phyloP scores from a whole-genome alignment of 1,140 invertebrate species.

The Bombus sibiricus region DNA sequence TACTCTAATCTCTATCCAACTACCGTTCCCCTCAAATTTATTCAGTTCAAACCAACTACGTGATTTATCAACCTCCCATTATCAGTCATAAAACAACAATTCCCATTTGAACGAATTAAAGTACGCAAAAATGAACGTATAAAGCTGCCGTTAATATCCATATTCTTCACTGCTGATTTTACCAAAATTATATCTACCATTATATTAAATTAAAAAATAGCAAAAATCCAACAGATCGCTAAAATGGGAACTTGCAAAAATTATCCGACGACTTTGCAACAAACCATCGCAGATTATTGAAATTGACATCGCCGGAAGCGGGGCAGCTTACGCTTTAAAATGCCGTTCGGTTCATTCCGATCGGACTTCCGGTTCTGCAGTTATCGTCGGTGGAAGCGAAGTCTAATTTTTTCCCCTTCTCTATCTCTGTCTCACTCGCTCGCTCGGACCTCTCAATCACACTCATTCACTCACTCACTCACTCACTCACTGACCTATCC shows the following conservation, averaged over 20 bases:
- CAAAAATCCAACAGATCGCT: too few relatives aligned
- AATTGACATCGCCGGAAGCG: accelerated
- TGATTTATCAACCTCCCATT: not conserved
- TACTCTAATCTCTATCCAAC: not conserved
- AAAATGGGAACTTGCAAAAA: too few relatives aligned
- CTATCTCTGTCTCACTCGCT: not conserved
- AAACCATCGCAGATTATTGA: accelerated
- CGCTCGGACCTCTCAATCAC: not conserved
- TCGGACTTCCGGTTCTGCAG: not conserved
- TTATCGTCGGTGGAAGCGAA: not conserved
- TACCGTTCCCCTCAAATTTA: not conserved
- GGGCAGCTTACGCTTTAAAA: not conserved
- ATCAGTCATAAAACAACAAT: not conserved
- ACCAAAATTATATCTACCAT: too few relatives aligned
- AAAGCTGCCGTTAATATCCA: too few relatives aligned
- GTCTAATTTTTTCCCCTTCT: not conserved
- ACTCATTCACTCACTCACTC: not conserved
- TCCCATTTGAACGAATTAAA: not conserved
- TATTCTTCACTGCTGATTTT: too few relatives aligned
- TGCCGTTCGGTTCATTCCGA: too few relatives aligned
- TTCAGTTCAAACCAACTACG: too few relatives aligned
- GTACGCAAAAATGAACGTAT: too few relatives aligned
- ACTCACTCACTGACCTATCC: not conserved
- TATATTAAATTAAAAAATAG: too few relatives aligned
- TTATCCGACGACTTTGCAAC: too few relatives aligned